These are phyloP conservation scores for Malthinus flaveolus DNA, from an alignment of 2,888 invertebrate species.

Conservation along the genomic window DNA sequence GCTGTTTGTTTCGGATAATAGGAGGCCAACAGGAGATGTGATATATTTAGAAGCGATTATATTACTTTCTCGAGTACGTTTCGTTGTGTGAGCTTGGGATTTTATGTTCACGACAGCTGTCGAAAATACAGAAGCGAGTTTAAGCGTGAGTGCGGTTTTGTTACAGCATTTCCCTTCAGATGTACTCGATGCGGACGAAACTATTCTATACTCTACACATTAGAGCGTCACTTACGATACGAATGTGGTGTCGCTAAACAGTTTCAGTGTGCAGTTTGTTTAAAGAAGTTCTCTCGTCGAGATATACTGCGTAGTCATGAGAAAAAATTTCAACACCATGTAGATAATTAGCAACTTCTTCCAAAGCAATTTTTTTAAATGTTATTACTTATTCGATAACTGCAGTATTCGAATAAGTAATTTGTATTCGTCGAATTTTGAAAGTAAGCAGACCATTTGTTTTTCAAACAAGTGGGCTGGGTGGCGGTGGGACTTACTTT, in stretches of 20 bases:
- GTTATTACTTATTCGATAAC: slow-evolving; percentile 11
- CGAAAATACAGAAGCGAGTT: slow-evolving; percentile 26
- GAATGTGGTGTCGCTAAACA: slow-evolving; percentile 62
- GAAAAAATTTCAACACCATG: slow-evolving; percentile 43
- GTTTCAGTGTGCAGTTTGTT: slow-evolving; percentile 53
- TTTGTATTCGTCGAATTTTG: not conserved
- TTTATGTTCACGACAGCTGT: slow-evolving; percentile 1
- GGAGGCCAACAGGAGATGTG: slow-evolving; percentile 33
- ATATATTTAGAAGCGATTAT: not conserved
- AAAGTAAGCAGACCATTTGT: slow-evolving; percentile 45
- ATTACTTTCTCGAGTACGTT: not conserved
- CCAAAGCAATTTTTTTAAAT: not conserved
- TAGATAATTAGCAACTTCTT: slow-evolving; percentile 17
- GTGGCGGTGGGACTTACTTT: slow-evolving; percentile 46
- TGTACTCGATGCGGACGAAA: slow-evolving; percentile 63
- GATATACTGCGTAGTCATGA: slow-evolving; percentile 49
- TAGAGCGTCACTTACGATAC: slow-evolving; percentile 61
- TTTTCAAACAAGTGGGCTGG: slow-evolving; percentile 45
- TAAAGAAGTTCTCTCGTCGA: slow-evolving; percentile 49
- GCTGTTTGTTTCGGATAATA: slow-evolving; percentile 15
- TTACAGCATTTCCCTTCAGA: slow-evolving; percentile 49
- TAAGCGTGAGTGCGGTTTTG: slow-evolving; percentile 40
- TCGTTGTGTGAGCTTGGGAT: slow-evolving; percentile 5
- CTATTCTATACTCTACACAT: slow-evolving; percentile 62
- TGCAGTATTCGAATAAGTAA: slow-evolving; percentile 24